phyloP scores from a whole-genome alignment of 2,888 invertebrate genomes.

The Lasioglossum marginatum region DNA sequence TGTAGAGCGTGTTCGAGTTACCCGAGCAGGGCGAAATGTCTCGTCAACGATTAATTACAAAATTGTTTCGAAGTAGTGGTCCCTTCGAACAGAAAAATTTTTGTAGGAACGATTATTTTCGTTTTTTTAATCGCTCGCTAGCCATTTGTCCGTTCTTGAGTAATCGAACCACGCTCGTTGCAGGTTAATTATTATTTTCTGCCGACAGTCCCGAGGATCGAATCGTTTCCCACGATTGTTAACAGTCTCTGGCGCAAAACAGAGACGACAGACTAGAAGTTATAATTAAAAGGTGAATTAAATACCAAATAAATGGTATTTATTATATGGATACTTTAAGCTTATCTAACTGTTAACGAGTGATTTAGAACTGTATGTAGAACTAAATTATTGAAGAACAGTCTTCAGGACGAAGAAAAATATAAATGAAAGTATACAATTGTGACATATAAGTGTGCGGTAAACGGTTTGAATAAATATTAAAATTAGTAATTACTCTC shows the following conservation, averaged over 20 bases:
- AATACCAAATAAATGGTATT: not conserved
- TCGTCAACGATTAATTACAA: not conserved
- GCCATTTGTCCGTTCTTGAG: not conserved
- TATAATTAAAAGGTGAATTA: not conserved
- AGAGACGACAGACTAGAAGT: not conserved
- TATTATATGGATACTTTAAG: not conserved
- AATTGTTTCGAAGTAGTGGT: not conserved
- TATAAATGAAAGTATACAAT: not conserved
- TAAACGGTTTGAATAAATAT: not conserved
- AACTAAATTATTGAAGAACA: not conserved
- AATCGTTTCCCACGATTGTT: constrained; percentile 13
- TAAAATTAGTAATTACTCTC: not conserved
- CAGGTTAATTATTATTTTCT: not conserved
- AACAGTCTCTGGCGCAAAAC: not conserved
- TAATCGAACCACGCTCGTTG: not conserved
- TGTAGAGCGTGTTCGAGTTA: not conserved
- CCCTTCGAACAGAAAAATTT: not conserved
- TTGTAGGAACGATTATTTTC: not conserved
- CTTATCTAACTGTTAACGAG: not conserved
- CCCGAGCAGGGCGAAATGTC: not conserved
- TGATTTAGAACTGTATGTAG: not conserved
- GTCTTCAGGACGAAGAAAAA: not conserved
- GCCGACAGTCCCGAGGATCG: not conserved
- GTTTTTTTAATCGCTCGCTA: not conserved
- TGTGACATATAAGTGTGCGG: too few species aligned